Base-by-base conservation (phyloP, 1,140 invertebrate species). In the Bombus haemorrhoidalis region DNA sequence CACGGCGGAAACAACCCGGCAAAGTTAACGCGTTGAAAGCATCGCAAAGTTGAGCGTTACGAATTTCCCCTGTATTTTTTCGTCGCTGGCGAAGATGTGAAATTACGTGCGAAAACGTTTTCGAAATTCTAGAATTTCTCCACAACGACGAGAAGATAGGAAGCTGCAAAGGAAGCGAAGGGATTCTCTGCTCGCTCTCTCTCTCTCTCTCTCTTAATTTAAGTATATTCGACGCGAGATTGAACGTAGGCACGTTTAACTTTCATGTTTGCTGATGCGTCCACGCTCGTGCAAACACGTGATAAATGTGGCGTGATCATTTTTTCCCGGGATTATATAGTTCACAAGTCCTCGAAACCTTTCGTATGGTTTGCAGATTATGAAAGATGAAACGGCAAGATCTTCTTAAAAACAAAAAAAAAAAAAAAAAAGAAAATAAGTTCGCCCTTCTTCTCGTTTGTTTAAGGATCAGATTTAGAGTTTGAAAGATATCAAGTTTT, bases 201-300 rank as follows among this genome's bases (percentile, higher is more conserved):
- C 2, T 59, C 57, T 59, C 57, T 9, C 5, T 57, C 3, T 68
- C 15, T 28, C 41, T 64, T 34, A 68, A 79, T 79, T 79, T 68
- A 28, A 32, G 41, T 18, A 34, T 43, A 47, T 68, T 69, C 32
- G 32, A 68, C 32, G 64, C 75, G n/a, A n/a, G 25, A 79, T 79
- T 37, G 64, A 79, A 32, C 32, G 62, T 28, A 12, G 62, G 28
- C 25, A 13, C 39, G 41, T 74, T 82, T 62, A 82, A 74, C 37
- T 74, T 64, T 82, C 71, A 37, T 59, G 37, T 32, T 59, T 81
- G 39, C 68, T 47, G 77, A 73, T 43, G 53, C 69, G 43, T 73
- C 59, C 80, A 34, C 9, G 37, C 34, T 3, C 28, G 28, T 39
- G 5, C 10, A 1, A 53, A 9, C 34, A 0, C 28, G n/a, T 39